Evolutionary conservation across 2,113 vertebrate genomes (phyloP).

Genomic region (Chiloscyllium plagiosum): DNA sequence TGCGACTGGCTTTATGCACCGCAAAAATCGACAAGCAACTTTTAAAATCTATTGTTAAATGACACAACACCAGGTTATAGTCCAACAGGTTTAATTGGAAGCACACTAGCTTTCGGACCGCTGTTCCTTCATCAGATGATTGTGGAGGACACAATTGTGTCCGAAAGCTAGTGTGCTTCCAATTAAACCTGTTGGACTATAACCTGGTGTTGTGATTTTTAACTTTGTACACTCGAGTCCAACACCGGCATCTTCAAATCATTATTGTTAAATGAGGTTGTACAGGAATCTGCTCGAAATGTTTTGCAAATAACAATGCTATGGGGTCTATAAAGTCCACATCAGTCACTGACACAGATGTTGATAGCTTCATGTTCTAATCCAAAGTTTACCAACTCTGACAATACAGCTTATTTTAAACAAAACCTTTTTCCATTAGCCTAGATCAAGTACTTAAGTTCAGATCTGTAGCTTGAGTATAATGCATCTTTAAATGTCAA

Average conservation of each 20-base stretch:
- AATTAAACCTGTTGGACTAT: no score
- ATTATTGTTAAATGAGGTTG: no score
- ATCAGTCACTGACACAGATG: background rate
- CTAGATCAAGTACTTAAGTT: background rate
- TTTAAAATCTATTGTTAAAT: background rate
- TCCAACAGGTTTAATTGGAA: no score
- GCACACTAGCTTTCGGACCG: no score
- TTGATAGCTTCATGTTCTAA: background rate
- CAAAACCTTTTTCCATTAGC: background rate
- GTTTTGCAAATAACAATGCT: background rate
- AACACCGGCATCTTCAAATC: no score
- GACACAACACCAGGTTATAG: background rate
- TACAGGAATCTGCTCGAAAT: background rate
- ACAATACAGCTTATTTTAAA: background rate
- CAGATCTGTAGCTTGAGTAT: background rate
- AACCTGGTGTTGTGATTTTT: no score
- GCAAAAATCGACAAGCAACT: background rate
- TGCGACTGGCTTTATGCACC: background rate
- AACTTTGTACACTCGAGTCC: no score
- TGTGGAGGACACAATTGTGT: no score
- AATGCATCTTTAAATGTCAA: no score
- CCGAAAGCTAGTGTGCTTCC: no score
- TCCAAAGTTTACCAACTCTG: background rate
- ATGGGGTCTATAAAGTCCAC: background rate
- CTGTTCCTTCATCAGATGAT: no score